These are phyloP conservation scores for Valencia hispanica DNA, from an alignment of 2,797 vertebrate species.

Conservation along the genomic window DNA sequence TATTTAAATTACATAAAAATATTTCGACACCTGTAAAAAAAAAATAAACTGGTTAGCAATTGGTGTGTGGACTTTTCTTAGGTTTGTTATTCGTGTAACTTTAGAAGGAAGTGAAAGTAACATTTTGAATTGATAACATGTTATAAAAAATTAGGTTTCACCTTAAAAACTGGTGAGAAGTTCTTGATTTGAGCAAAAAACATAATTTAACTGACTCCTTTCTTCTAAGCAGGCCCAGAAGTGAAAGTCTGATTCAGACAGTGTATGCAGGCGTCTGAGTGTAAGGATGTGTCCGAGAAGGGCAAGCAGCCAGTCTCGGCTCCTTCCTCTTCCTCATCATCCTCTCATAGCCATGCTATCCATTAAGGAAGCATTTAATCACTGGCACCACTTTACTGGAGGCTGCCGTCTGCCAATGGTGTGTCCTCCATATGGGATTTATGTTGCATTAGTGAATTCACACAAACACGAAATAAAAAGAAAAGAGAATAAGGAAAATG, in stretches of 20 bases:
- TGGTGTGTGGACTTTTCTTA: too few species aligned
- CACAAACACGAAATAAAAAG: background rate
- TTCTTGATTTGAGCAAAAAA: background rate
- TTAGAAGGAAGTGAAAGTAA: background rate
- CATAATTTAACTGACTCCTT: background rate
- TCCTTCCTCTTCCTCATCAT: constrained; percentile 54
- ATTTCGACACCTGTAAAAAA: too few species aligned
- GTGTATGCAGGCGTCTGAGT: constrained; percentile 31
- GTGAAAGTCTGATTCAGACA: constrained; percentile 44
- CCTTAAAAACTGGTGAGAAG: background rate
- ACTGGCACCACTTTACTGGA: constrained; percentile 74
- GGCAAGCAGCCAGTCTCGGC: constrained; percentile 36
- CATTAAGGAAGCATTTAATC: constrained; percentile 80
- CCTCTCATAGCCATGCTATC: constrained; percentile 57
- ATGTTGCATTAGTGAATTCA: constrained; percentile 18
- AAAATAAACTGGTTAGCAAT: too few species aligned
- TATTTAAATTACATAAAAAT: too few species aligned
- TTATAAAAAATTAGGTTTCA: background rate
- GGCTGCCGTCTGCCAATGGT: constrained; percentile 58
- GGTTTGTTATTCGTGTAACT: too few species aligned
- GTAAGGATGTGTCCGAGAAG: constrained; percentile 23
- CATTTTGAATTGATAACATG: background rate
- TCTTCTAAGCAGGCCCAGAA: constrained; percentile 13
- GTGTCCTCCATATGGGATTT: background rate
- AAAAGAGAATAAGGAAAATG: background rate